Base-by-base conservation (phyloP, 2,888 invertebrate species). In the Endotricha flammealis region DNA sequence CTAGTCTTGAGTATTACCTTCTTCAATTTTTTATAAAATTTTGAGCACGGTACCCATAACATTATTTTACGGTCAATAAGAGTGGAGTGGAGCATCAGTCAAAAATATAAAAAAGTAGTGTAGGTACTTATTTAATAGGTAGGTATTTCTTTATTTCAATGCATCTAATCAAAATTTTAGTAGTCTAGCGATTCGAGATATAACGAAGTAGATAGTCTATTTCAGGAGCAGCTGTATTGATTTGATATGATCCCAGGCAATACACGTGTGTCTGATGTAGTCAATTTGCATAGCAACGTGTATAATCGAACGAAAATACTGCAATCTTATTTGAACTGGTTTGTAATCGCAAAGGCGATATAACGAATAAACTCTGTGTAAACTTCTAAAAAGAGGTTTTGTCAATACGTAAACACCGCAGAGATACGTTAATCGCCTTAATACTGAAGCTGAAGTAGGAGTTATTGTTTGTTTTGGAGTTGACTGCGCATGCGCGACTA, bases 401-500 rank as follows among this genome's bases (percentile, higher is more conserved):
- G 32, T 33, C 32, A 33, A 33, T 33, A 33, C 37, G 10, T 25
- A 17, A 33, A 33, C 17, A 33, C 32, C 11, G 25, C 11, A 13
- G 32, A 9, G 25, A 32, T 24, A 16, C 25, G 24, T 16, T 27
- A 33, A 33, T 25, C 25, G 24, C 32, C 25, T 33, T 33, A 33
- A 33, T 33, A 33, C 35, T 23, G 34, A n/a, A 29, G 28, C n/a
- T 9, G 10, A 20, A 20, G 24, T 4, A 9, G 10, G 12, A 11
- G 29, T 29, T 35, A 35, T 36, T 37, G 43, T 42, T 41, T 41
- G 42, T 46, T 43, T 38, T 39, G 22, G 25, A 24, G 36, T 44
- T 13, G 17, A 32, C 31, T 35, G 39, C 33, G 44, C 47, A 44
- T 44, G 47, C 47, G 47, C 46, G 41, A 16, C 12, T 23, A 28